Conservation (phyloP, 2,797 vertebrate genomes). For the Tauraco hartlaubi region DNA sequence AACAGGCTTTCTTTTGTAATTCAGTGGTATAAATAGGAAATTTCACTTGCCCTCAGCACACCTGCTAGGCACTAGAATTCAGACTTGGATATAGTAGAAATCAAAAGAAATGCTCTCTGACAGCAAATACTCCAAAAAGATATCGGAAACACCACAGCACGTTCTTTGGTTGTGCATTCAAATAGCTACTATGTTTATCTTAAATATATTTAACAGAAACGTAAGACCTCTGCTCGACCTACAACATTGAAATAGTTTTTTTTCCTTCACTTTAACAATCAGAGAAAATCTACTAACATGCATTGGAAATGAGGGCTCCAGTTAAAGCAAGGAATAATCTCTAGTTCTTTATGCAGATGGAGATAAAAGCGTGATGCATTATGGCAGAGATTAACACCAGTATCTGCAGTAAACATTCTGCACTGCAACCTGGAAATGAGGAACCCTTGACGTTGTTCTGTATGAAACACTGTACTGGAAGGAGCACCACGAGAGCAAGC, state of each 20-base stretch:
- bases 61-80: background rate
- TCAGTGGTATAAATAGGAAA: background rate
- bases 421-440: background rate
- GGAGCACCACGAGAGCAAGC: background rate
- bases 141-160: accelerated
- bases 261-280: background rate
- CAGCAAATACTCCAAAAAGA: background rate
- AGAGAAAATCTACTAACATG: background rate
- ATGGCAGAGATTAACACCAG: background rate
- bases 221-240: background rate
- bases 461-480: background rate
- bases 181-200: background rate
- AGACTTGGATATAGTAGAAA: background rate
- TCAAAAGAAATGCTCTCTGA: background rate
- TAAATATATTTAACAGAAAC: background rate
- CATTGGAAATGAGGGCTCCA: background rate
- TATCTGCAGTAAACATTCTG: background rate
- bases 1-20: background rate
- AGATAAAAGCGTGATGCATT: background rate
- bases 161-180: background rate
- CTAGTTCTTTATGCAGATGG: background rate
- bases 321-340: background rate
- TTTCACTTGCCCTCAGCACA: background rate
- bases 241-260: background rate
- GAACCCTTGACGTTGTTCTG: background rate